Conservation (phyloP, 2,113 vertebrate species). For the Scophthalmus maximus region DNA sequence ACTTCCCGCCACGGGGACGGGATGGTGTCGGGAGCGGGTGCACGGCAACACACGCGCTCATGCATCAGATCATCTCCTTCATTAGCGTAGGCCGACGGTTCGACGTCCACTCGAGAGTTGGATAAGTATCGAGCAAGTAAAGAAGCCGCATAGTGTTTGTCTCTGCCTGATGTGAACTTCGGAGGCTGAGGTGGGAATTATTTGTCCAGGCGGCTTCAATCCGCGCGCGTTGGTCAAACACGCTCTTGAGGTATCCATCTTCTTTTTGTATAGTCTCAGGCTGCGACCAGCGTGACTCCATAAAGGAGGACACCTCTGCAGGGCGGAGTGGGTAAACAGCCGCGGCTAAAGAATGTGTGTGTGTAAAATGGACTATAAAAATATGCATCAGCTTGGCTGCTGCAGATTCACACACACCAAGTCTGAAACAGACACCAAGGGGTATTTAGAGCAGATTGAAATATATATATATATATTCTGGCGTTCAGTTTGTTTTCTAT, state of each 20-base stretch:
- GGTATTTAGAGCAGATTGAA: neutral
- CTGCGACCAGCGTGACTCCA: slow-evolving; percentile 41
- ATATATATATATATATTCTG: neutral
- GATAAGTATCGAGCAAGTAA: neutral
- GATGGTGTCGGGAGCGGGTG: no score
- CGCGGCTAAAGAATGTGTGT: slow-evolving; percentile 14
- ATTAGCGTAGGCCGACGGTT: neutral
- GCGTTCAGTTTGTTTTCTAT: neutral
- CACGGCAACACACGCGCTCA: no score
- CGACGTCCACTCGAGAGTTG: slow-evolving; percentile 4
- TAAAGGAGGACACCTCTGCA: slow-evolving; percentile 48
- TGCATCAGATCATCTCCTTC: neutral
- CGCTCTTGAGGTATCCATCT: neutral
- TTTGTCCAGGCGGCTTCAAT: neutral
- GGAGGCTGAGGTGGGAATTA: neutral
- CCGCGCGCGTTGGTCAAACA: neutral
- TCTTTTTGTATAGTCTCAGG: slow-evolving; percentile 12
- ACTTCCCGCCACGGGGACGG: no score
- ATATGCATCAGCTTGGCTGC: neutral
- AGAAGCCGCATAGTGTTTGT: neutral
- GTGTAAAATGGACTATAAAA: neutral
- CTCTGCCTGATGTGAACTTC: slow-evolving; percentile 6
- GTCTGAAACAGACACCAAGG: neutral
- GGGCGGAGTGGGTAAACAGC: slow-evolving; percentile 20
- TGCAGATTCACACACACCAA: neutral